Conservation (phyloP, 2,113 vertebrate genomes). For the Prinia subflava region DNA sequence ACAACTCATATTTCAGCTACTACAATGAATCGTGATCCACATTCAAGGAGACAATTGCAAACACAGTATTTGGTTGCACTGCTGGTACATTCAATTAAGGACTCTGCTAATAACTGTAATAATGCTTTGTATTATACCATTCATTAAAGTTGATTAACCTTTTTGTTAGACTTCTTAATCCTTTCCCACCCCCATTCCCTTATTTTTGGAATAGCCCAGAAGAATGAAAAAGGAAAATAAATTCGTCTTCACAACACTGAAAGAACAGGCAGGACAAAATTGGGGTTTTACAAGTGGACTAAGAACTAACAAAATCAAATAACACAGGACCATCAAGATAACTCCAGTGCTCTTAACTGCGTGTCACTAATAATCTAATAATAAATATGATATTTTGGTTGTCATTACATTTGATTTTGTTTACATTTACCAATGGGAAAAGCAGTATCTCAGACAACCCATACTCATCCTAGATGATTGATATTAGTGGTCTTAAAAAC, state of each 20-base stretch:
- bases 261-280: neutral
- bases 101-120: neutral
- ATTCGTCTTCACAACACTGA: neutral
- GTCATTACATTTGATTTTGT: neutral
- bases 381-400: neutral
- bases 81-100: neutral
- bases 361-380: neutral
- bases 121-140: neutral
- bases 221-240: neutral
- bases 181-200: accelerated
- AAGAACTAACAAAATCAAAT: neutral
- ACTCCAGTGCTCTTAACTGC: neutral
- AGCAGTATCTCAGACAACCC: neutral
- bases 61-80: neutral
- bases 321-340: neutral
- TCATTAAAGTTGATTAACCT: neutral
- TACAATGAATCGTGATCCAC: neutral
- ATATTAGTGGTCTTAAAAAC: neutral
- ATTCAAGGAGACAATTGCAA: neutral
- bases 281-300: neutral
- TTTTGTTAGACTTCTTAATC: neutral
- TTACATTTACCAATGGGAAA: neutral
- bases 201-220: neutral
- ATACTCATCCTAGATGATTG: neutral
- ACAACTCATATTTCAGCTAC: neutral